Conservation (phyloP, 2,113 vertebrate species). For the Trematomus loennbergii region DNA sequence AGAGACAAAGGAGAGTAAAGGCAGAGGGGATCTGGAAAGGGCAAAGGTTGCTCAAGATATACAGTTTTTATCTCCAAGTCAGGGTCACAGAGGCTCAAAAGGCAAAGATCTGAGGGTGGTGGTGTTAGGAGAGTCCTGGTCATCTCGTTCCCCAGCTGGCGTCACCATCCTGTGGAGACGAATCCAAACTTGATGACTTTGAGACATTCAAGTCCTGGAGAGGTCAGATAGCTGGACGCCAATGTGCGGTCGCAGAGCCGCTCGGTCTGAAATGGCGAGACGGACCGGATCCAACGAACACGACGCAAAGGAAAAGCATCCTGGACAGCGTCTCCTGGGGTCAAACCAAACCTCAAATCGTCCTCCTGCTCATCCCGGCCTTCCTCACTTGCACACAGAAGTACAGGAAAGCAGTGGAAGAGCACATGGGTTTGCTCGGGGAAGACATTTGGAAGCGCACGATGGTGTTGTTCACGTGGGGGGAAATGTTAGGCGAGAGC, state of each 20-base stretch:
- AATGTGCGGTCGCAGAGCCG: slow-evolving; percentile 63
- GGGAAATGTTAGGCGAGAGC: slow-evolving; percentile 77
- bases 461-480: slow-evolving; percentile 80
- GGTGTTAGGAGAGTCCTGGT: slow-evolving; percentile 79
- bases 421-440: slow-evolving; percentile 58
- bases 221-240: slow-evolving; percentile 62
- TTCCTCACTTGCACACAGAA: slow-evolving; percentile 76
- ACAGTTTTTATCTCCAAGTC: neutral
- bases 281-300: slow-evolving; percentile 20
- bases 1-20: neutral
- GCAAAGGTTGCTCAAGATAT: neutral
- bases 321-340: slow-evolving; percentile 56
- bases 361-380: slow-evolving; percentile 79
- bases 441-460: slow-evolving; percentile 68
- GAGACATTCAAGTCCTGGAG: slow-evolving; percentile 64
- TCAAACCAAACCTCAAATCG: slow-evolving; percentile 63
- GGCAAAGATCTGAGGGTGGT: slow-evolving; percentile 73
- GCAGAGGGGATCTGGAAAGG: neutral
- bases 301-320: slow-evolving; percentile 35
- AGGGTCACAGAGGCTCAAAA: neutral
- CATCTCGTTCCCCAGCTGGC: slow-evolving; percentile 55
- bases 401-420: slow-evolving; percentile 70
- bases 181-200: rapidly evolving
- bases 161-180: slow-evolving; percentile 66
- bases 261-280: slow-evolving; percentile 74